Conservation (phyloP, 2,797 vertebrate species). For the Myotis findleyi region DNA sequence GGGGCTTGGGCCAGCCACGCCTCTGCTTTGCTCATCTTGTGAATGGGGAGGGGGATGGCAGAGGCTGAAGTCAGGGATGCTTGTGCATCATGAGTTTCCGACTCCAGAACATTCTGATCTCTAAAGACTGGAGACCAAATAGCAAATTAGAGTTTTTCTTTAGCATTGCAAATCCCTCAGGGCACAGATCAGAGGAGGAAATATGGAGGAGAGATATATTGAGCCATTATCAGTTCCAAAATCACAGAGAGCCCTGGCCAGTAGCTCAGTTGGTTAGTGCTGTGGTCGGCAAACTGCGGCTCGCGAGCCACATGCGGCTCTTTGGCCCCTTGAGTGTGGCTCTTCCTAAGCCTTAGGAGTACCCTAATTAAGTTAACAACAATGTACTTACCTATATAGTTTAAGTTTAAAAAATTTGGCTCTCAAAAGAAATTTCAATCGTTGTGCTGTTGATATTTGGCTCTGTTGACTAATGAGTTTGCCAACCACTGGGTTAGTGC, state of each 20-base stretch:
- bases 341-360: too few relatives aligned
- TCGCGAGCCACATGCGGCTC: too few relatives aligned
- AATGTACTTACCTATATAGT: too few relatives aligned
- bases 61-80: not conserved
- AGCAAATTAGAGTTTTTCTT: conserved; percentile 4
- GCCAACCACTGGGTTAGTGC: too few relatives aligned
- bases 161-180: not conserved
- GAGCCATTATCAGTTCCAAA: not conserved
- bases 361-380: too few relatives aligned
- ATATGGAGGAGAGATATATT: not conserved
- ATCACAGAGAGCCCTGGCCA: not conserved
- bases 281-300: too few relatives aligned
- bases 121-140: not conserved
- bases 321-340: too few relatives aligned
- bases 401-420: too few relatives aligned
- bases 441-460: too few relatives aligned
- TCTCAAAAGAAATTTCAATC: too few relatives aligned
- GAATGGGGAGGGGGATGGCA: not conserved
- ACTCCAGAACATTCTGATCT: conserved; percentile 16
- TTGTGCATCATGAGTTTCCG: not conserved
- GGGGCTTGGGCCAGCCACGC: not conserved
- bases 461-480: too few relatives aligned
- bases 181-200: not conserved
- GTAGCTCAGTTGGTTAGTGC: not conserved
- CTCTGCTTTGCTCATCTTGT: not conserved